Conservation (phyloP, 1,140 invertebrate genomes). For the Lethocerus indicus region DNA sequence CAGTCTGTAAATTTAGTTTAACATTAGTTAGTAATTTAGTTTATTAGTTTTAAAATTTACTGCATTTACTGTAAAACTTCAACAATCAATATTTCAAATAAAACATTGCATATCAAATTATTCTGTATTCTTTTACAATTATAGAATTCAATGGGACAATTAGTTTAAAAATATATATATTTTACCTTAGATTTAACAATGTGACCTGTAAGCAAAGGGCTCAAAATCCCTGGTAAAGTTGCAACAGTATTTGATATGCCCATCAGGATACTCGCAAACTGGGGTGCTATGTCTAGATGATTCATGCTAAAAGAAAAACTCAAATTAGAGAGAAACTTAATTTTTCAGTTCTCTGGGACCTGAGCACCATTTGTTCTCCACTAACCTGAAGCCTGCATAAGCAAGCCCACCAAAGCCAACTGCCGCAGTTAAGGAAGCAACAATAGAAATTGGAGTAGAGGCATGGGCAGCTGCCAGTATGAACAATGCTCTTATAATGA, state of each 20-base stretch:
- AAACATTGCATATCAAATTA: too few species aligned
- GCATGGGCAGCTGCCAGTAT: slow-evolving; percentile 61
- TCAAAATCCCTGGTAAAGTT: slow-evolving; percentile 73
- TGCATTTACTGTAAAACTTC: background rate
- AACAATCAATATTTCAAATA: background rate
- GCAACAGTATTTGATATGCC: slow-evolving; percentile 77
- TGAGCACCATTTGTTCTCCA: background rate
- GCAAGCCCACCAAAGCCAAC: slow-evolving; percentile 80
- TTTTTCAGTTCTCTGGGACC: background rate
- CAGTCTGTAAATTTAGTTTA: slow-evolving; percentile 14
- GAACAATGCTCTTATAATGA: slow-evolving; percentile 64
- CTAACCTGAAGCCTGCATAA: slow-evolving; percentile 67
- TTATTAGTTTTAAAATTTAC: too few species aligned
- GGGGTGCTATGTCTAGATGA: slow-evolving; percentile 72
- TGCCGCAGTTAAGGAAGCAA: slow-evolving; percentile 63
- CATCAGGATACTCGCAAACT: slow-evolving; percentile 66
- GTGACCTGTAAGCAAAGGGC: slow-evolving; percentile 58
- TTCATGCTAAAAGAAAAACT: slow-evolving; percentile 46
- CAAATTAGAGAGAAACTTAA: background rate
- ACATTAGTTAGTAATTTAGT: too few species aligned
- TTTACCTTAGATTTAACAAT: slow-evolving; percentile 52
- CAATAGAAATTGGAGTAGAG: slow-evolving; percentile 38
- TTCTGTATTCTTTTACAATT: too few species aligned
- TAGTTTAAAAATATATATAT: background rate
- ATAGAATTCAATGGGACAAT: background rate